These are phyloP conservation scores for Semotilus atromaculatus DNA, from an alignment of 2,797 vertebrate genomes.

Conservation along the genomic window DNA sequence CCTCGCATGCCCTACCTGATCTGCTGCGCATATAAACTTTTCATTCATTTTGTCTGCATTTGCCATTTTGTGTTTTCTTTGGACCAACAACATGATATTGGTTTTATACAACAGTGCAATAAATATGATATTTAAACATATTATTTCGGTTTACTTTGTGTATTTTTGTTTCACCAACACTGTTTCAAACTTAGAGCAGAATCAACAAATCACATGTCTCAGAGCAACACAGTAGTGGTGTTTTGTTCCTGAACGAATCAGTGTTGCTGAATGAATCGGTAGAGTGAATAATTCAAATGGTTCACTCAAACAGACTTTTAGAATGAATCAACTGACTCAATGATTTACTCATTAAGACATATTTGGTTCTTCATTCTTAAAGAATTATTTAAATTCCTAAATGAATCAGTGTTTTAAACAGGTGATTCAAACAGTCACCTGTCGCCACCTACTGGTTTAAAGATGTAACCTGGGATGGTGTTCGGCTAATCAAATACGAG, in stretches of 20 bases:
- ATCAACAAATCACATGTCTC: background rate
- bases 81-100: background rate
- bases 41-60: background rate
- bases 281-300: too few relatives aligned
- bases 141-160: background rate
- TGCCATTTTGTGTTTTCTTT: background rate
- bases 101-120: background rate
- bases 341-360: background rate
- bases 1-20: background rate
- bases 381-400: background rate
- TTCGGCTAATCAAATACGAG: background rate
- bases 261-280: background rate
- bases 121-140: background rate
- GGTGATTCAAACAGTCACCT: background rate
- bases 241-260: background rate
- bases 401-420: background rate
- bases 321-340: background rate
- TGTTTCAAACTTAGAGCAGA: background rate
- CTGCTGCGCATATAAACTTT: background rate
- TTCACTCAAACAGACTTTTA: background rate
- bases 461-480: background rate
- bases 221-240: background rate
- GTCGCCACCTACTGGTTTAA: background rate
- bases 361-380: background rate
- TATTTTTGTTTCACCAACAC: background rate